These are phyloP conservation scores for Tuta absoluta DNA, from an alignment of 2,888 invertebrate species.

Conservation along the genomic window DNA sequence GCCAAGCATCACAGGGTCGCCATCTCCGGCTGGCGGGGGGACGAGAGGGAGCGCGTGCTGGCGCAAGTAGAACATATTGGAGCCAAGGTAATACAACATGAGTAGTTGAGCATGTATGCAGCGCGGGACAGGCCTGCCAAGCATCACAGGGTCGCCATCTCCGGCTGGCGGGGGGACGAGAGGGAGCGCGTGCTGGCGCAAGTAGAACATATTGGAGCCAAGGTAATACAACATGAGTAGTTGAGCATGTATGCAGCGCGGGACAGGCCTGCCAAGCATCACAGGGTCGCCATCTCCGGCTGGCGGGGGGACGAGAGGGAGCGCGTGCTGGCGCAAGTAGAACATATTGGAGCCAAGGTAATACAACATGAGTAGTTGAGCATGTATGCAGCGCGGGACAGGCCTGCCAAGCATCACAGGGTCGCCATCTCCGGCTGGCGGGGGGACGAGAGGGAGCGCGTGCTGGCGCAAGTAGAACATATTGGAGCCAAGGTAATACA, in stretches of 20 bases:
- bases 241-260: constrained; percentile 86
- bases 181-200: constrained; percentile 90
- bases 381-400: constrained; percentile 60
- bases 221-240: constrained; percentile 84
- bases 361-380: background rate
- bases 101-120: background rate
- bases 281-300: constrained; percentile 68
- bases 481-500: constrained; percentile 87
- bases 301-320: constrained; percentile 93
- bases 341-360: constrained; percentile 82
- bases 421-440: constrained; percentile 94
- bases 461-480: constrained; percentile 91
- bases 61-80: constrained; percentile 93
- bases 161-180: constrained; percentile 94
- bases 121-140: constrained; percentile 84
- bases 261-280: background rate
- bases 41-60: constrained; percentile 90
- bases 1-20: constrained; percentile 89
- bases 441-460: constrained; percentile 88
- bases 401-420: constrained; percentile 88
- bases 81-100: constrained; percentile 80
- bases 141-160: constrained; percentile 90
- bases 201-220: constrained; percentile 92
- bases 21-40: constrained; percentile 92
- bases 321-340: constrained; percentile 88